Evolutionary conservation across 2,797 vertebrate species (phyloP).

Genomic region (Melanotaenia trifasciata): DNA sequence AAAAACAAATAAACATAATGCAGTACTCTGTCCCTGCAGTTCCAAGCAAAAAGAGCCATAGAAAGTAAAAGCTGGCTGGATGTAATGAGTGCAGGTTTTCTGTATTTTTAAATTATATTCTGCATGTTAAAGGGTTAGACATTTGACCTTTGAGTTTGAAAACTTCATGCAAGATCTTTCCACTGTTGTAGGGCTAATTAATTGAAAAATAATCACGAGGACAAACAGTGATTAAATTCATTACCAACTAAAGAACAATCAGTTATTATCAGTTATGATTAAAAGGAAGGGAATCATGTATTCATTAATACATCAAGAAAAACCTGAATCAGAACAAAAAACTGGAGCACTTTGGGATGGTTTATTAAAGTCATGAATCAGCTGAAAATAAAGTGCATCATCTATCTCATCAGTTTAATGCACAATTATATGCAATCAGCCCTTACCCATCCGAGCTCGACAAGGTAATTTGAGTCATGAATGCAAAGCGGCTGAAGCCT

Average conservation of each 20-base stretch:
- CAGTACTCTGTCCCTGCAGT: too few species aligned
- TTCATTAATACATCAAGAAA: not conserved
- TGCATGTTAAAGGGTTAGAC: not conserved
- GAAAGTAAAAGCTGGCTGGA: too few species aligned
- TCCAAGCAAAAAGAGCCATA: too few species aligned
- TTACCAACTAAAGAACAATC: not conserved
- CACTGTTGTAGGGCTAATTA: not conserved
- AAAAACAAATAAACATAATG: too few species aligned
- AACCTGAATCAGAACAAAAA: constrained; percentile 2
- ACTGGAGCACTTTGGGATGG: not conserved
- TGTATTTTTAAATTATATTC: too few species aligned
- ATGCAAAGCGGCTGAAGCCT: constrained; percentile 48
- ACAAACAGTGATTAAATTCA: not conserved
- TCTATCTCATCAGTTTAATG: not conserved
- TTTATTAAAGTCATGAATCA: constrained; percentile 15
- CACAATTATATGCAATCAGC: constrained; percentile 21
- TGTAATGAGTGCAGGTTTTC: too few species aligned
- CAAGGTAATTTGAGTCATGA: constrained; percentile 47
- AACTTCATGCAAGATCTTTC: not conserved
- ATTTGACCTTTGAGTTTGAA: not conserved
- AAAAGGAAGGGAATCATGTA: not conserved
- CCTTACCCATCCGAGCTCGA: constrained; percentile 14
- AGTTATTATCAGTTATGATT: not conserved
- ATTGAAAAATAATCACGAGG: not conserved
- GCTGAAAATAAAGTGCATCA: constrained; percentile 3